Base-by-base conservation (phyloP, 92 coral and sea anemone species). In the Zoanthus solanderi region DNA sequence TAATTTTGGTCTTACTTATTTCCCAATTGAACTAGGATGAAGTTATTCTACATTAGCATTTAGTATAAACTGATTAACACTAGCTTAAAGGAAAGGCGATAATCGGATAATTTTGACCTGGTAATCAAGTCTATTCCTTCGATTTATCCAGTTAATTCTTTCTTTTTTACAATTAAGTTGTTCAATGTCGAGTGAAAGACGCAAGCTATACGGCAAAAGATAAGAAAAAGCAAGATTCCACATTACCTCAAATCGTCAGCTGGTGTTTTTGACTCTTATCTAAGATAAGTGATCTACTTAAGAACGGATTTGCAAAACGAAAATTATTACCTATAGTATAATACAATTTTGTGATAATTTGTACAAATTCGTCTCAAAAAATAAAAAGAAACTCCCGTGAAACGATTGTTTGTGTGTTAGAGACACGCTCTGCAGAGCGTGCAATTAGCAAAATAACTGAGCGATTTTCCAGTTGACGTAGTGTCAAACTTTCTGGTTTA, bases 81-180 rank as follows among this genome's bases (percentile, higher is more conserved):
- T 15, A 66, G 60, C 47, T 66, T 30, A 44, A 50, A 81, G 75
- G 46, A 61, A 81, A 65, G 85, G 85, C 63, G 75, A 66, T 81
- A 81, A 81, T 78, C 73, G 18, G 47, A 15, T 37, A 74, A 50
- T 75, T 85, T 89, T 84, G 78, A 76, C 88, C 85, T 72, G 87
- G 79, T 89, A 84, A 87, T 85, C 75, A 78, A 65, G 73, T 52
- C 66, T 37, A 48, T 87, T 67, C 80, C 30, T 32, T 53, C 60
- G 60, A 34, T 81, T 65, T 78, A 87, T 83, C 80, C 93, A 56
- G 88, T 61, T 79, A 87, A 93, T 90, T 89, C 75, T 83, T 81
- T 66, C 79, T 81, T 81, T 74, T 84, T 81, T 94, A 77, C 90
- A 95, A 95, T 93, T 93, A 95, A 95, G 93, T 90, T 76, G 88